Evolutionary conservation across 2,113 vertebrate genomes (phyloP).

Genomic region (Electrona antarctica): DNA sequence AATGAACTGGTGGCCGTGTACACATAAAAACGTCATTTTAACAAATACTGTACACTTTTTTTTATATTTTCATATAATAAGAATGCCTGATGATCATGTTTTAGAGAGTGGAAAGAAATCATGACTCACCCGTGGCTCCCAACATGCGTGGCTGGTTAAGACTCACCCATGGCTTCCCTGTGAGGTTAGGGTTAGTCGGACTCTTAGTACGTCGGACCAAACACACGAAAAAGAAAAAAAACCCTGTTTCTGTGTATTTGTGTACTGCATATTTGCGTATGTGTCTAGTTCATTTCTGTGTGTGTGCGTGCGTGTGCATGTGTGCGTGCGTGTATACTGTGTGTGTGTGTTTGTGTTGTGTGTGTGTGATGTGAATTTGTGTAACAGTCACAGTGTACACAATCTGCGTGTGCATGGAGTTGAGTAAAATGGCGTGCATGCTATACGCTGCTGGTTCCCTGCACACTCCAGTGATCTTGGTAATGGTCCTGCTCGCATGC

Average conservation of each 20-base stretch:
- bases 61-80: too few species aligned
- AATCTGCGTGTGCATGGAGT: conserved; percentile 11
- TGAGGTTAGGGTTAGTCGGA: too few species aligned
- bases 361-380: not conserved
- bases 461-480: conserved; percentile 67
- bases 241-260: not conserved
- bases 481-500: conserved; percentile 50
- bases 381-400: not conserved
- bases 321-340: conserved; percentile 6
- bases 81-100: too few species aligned
- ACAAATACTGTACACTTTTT: too few species aligned
- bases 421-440: conserved; percentile 46
- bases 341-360: conserved; percentile 8
- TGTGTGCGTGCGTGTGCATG: conserved; percentile 6
- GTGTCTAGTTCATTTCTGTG: conserved; percentile 2
- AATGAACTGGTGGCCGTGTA: too few species aligned
- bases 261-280: not conserved
- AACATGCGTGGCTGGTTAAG: too few species aligned
- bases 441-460: conserved; percentile 24
- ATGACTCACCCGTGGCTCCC: too few species aligned
- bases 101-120: too few species aligned
- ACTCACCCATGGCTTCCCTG: too few species aligned
- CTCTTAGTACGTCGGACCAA: too few species aligned
- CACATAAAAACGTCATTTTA: too few species aligned
- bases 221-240: too few species aligned